A percentile compares a stretch with the other conserved stretches of the same genome.
These are phyloP conservation scores for Marisa cornuarietis DNA, from an alignment of 1,140 invertebrate genomes.

Conservation along the genomic window DNA sequence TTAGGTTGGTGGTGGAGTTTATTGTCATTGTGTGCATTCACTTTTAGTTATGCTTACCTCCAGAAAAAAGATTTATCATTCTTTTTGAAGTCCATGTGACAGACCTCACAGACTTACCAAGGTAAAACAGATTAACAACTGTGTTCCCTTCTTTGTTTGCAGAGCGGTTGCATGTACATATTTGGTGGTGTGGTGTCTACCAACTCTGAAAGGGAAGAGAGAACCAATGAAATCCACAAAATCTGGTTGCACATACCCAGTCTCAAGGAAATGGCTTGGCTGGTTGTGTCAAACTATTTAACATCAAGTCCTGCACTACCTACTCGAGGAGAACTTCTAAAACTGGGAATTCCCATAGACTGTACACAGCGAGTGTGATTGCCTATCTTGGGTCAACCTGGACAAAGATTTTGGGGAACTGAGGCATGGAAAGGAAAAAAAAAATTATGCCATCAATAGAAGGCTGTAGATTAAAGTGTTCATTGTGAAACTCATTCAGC, in stretches of 20 bases:
- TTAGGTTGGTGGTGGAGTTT: constrained; percentile 18
- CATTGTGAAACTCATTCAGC: too few species aligned
- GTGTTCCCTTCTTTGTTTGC: constrained; percentile 15
- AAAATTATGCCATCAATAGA: neutral
- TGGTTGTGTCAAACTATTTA: constrained; percentile 26
- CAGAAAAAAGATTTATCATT: neutral
- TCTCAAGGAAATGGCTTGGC: constrained; percentile 39
- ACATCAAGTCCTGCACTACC: neutral
- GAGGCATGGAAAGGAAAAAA: too few species aligned
- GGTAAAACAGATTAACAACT: too few species aligned
- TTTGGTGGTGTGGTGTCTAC: constrained; percentile 37
- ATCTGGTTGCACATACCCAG: constrained; percentile 36
- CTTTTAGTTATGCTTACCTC: constrained; percentile 1
- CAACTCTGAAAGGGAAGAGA: constrained; percentile 22
- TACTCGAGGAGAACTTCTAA: too few species aligned
- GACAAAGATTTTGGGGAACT: too few species aligned
- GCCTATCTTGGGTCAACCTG: too few species aligned
- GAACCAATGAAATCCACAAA: constrained; percentile 35
- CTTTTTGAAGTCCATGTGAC: too few species aligned
- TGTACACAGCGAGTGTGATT: too few species aligned
- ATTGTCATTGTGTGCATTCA: constrained; percentile 6
- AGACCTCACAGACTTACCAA: too few species aligned
- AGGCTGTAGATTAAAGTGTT: too few species aligned
- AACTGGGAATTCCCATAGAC: too few species aligned
- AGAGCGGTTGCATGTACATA: constrained; percentile 44